A percentile compares a stretch with the other conserved stretches of the same genome.
These are phyloP conservation scores for Hybognathus amarus DNA, from an alignment of 2,797 vertebrate genomes.

Conservation along the genomic window DNA sequence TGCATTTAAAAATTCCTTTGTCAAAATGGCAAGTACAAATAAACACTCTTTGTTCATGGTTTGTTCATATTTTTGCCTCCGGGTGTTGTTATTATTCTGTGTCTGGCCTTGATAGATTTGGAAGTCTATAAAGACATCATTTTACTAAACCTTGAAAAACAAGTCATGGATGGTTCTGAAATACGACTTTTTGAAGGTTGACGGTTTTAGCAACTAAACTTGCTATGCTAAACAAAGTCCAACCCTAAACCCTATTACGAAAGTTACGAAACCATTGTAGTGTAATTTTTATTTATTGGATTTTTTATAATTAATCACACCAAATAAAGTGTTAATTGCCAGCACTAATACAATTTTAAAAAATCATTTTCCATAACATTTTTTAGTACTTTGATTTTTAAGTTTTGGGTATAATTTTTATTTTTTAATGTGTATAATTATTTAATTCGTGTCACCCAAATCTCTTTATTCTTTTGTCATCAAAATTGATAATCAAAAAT, in stretches of 20 bases:
- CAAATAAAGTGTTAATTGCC: not conserved
- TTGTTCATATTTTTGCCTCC: constrained; percentile 65
- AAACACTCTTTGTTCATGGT: constrained; percentile 67
- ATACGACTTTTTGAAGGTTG: not conserved
- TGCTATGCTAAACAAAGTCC: not conserved
- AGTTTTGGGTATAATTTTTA: no score
- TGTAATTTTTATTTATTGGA: not conserved
- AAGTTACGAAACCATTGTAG: not conserved
- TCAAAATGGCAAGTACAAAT: constrained; percentile 61
- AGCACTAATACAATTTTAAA: not conserved
- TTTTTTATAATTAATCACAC: not conserved
- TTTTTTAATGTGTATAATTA: no score
- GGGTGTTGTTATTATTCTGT: constrained; percentile 69
- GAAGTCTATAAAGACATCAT: constrained; percentile 62
- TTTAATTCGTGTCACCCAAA: not conserved
- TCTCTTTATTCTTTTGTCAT: not conserved
- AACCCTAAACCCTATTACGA: not conserved
- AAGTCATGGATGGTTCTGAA: constrained; percentile 13
- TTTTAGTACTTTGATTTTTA: not conserved
- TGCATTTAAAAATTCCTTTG: constrained; percentile 47
- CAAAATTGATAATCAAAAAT: not conserved
- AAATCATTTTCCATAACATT: not conserved
- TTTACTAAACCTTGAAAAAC: constrained; percentile 44
- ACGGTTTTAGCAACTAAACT: not conserved
- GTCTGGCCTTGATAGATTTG: constrained; percentile 69